Evolutionary conservation across 2,113 vertebrate species (phyloP).

Genomic region (Piliocolobus tephrosceles): DNA sequence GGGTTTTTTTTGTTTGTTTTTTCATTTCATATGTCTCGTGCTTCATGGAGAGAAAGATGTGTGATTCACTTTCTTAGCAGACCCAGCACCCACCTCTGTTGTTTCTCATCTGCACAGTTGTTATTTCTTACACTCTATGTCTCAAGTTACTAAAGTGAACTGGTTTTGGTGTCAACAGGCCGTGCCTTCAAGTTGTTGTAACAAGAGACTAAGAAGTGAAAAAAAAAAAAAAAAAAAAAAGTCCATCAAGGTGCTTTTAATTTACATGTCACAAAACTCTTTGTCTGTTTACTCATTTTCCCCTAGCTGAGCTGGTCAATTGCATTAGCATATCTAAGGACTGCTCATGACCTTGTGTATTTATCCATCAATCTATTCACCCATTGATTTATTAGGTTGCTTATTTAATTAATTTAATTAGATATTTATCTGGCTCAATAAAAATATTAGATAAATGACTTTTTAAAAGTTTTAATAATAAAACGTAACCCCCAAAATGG

Average conservation of each 20-base stretch:
- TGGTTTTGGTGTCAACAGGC: not conserved
- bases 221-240: not conserved
- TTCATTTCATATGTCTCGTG: not conserved
- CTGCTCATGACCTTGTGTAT: not conserved
- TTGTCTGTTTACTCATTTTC: not conserved
- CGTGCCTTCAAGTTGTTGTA: not conserved
- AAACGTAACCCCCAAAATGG: not conserved
- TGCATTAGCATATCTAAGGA: not conserved
- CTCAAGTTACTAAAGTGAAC: not conserved
- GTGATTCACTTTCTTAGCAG: not conserved
- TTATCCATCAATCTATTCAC: not conserved
- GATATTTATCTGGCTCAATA: not conserved
- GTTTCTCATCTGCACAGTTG: not conserved
- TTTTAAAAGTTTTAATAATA: not conserved
- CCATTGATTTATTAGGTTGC: not conserved
- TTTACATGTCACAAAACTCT: not conserved
- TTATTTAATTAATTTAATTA: not conserved
- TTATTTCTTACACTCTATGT: not conserved
- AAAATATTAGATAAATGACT: not conserved
- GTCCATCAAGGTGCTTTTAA: not conserved
- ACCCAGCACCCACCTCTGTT: rapidly evolving
- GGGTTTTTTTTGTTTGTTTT: not conserved
- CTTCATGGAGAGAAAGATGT: not conserved
- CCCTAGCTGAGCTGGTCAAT: not conserved
- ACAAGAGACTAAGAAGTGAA: not conserved